Percentiles rank a stretch among this genome's conserved stretches.
Conservation (phyloP, 2,113 vertebrate species). For the Ailurus styani region DNA sequence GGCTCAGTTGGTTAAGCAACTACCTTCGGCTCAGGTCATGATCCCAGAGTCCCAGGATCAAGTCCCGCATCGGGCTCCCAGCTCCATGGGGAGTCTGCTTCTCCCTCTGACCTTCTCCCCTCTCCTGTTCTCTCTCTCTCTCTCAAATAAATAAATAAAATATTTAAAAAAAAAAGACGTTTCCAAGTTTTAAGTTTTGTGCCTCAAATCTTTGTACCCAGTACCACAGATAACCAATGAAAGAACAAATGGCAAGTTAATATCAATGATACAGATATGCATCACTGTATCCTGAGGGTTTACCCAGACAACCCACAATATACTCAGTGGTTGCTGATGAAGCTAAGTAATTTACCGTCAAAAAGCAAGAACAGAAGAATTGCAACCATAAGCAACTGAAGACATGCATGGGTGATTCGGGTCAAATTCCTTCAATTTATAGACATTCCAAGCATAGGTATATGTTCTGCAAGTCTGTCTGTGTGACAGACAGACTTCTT, state of each 20-base stretch:
- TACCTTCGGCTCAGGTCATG: no score
- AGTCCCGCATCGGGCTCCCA: no score
- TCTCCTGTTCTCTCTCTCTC: no score
- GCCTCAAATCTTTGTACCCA: not conserved
- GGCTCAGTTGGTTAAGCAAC: no score
- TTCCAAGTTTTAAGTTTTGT: not conserved
- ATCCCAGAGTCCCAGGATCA: no score
- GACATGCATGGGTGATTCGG: not conserved
- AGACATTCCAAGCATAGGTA: not conserved
- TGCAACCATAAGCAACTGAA: not conserved
- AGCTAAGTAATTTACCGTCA: not conserved
- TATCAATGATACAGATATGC: not conserved
- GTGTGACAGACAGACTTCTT: not conserved
- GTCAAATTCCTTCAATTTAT: not conserved
- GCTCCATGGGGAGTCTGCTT: no score
- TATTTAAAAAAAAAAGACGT: no score
- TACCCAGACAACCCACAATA: not conserved
- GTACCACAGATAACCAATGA: not conserved
- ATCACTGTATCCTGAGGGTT: not conserved
- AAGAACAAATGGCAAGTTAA: conserved; percentile 16
- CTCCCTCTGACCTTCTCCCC: no score
- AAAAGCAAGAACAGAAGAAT: not conserved
- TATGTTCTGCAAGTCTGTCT: not conserved
- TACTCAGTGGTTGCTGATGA: not conserved
- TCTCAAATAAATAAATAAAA: no score